Evolutionary conservation across 2,888 invertebrate genomes (phyloP).

Genomic region (Hydriomena furcata): DNA sequence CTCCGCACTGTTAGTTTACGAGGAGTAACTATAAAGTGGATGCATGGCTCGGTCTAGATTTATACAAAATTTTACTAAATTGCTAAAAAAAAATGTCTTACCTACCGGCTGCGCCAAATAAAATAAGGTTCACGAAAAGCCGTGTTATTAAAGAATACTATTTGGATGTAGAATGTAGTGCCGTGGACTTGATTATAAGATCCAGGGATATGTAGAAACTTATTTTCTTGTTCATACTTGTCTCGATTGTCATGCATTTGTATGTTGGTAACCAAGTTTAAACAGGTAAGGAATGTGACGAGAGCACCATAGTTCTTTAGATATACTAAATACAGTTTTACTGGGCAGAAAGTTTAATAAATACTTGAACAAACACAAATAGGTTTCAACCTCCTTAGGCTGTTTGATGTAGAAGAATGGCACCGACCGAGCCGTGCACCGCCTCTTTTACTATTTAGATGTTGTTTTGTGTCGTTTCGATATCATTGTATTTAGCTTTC

Average conservation of each 20-base stretch:
- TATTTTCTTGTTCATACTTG: no score
- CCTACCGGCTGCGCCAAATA: slow-evolving; percentile 4
- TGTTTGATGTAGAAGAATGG: background rate
- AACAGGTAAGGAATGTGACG: no score
- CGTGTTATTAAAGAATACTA: no score
- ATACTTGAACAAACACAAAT: background rate
- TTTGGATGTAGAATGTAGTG: no score
- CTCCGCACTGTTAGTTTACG: slow-evolving; percentile 59
- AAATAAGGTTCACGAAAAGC: background rate
- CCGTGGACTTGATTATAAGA: no score
- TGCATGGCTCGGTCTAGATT: background rate
- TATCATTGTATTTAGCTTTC: slow-evolving; percentile 24
- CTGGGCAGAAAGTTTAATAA: background rate
- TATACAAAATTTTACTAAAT: no score
- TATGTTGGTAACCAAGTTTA: no score
- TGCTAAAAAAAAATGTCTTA: no score
- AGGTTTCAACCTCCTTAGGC: background rate
- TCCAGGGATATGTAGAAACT: no score
- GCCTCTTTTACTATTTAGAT: slow-evolving; percentile 37
- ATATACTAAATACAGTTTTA: no score
- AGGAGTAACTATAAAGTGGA: slow-evolving; percentile 15
- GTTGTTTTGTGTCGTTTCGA: slow-evolving; percentile 54
- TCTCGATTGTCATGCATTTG: no score
- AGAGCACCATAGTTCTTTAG: no score
- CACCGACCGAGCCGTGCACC: slow-evolving; percentile 16